phyloP scores from a whole-genome alignment of 1,140 invertebrate species.

The Ceratitis capitata region DNA sequence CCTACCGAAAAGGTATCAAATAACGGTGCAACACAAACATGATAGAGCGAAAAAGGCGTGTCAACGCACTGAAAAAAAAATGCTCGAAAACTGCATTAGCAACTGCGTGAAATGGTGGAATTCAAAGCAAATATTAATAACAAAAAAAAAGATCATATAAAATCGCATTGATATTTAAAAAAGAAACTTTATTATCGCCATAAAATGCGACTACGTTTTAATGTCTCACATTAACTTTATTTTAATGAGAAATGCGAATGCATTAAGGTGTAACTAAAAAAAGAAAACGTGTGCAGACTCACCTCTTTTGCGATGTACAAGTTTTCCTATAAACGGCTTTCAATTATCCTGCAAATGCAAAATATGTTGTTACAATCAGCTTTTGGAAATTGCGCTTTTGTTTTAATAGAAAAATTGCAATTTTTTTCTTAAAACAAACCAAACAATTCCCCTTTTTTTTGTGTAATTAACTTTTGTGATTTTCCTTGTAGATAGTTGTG shows the following conservation, averaged over 20 bases:
- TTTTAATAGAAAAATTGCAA: background rate
- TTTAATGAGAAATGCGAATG: background rate
- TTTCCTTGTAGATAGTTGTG: background rate
- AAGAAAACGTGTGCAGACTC: background rate
- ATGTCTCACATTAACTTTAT: background rate
- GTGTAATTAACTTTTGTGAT: background rate
- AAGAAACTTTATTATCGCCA: background rate
- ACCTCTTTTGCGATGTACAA: background rate
- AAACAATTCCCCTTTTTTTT: background rate
- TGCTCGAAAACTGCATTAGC: background rate
- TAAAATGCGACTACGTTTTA: background rate
- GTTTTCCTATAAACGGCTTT: background rate
- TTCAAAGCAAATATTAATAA: background rate
- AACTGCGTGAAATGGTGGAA: background rate
- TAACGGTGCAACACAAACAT: background rate
- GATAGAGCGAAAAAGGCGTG: conserved; percentile 1
- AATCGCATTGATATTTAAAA: background rate
- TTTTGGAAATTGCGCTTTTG: background rate
- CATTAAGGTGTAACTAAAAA: background rate
- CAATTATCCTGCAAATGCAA: background rate
- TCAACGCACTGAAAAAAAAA: background rate
- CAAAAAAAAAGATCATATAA: too few relatives aligned
- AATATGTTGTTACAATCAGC: background rate
- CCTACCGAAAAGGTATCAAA: background rate
- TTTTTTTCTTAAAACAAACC: background rate